Evolutionary conservation across 2,888 invertebrate species (phyloP).

Genomic region (Stenolophus ochropezus): DNA sequence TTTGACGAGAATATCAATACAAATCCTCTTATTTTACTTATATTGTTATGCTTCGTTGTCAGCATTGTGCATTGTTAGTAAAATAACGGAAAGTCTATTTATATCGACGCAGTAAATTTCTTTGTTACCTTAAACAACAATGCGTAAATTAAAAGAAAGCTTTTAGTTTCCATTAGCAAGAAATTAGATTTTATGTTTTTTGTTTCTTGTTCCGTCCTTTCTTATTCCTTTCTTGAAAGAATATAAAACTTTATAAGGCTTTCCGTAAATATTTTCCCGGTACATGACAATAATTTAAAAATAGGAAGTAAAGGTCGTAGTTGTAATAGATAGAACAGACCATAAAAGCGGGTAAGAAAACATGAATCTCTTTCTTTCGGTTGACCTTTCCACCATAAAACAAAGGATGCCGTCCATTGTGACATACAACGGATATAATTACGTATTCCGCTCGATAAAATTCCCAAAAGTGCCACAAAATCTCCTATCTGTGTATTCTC

Average conservation of each 20-base stretch:
- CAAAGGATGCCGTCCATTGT: background rate
- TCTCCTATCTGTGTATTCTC: slow-evolving; percentile 36
- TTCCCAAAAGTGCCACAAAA: slow-evolving; percentile 46
- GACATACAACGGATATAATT: slow-evolving; percentile 39
- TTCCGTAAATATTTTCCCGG: background rate
- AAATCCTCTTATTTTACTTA: too few species aligned
- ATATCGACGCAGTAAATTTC: too few species aligned
- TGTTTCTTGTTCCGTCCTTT: background rate
- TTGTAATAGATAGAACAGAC: background rate
- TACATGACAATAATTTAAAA: background rate
- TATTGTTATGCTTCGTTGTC: too few species aligned
- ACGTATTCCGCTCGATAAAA: slow-evolving; percentile 45
- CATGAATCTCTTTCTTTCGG: slow-evolving; percentile 29
- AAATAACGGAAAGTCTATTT: too few species aligned
- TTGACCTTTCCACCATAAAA: slow-evolving; percentile 35
- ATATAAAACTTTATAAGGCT: background rate
- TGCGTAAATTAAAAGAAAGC: too few species aligned
- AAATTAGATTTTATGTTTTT: background rate
- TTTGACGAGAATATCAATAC: too few species aligned
- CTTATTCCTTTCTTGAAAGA: background rate
- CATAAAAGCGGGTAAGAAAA: slow-evolving; percentile 3
- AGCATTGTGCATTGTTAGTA: too few species aligned
- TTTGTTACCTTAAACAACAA: too few species aligned
- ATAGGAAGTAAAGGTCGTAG: background rate
- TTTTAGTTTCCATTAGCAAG: background rate